A percentile compares a stretch with the other conserved stretches of the same genome.
These are phyloP conservation scores for Adoxophyes honmai DNA, from an alignment of 1,140 invertebrate genomes.

Conservation along the genomic window DNA sequence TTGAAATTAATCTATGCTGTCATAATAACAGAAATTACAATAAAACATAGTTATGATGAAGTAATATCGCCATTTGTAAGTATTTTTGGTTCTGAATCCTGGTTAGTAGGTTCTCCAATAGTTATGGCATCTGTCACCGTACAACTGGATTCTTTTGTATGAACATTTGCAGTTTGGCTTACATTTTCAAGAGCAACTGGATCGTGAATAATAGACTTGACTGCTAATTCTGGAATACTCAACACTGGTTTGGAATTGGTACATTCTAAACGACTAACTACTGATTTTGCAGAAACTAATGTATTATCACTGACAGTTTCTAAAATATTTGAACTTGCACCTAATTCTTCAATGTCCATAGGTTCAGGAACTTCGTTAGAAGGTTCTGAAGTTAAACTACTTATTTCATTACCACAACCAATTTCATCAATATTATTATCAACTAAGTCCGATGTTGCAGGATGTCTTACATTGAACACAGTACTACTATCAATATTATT, in stretches of 20 bases:
- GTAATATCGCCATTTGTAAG: background rate
- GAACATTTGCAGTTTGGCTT: background rate
- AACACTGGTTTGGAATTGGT: background rate
- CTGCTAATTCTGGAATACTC: background rate
- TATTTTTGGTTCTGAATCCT: background rate
- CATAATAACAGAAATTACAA: background rate
- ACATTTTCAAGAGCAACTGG: background rate
- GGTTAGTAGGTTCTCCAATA: background rate
- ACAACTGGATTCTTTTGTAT: too few species aligned
- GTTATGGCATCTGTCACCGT: background rate
- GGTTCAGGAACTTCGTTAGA: background rate
- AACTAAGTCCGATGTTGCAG: too few species aligned
- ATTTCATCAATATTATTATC: background rate
- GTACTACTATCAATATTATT: background rate
- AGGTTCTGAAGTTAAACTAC: background rate
- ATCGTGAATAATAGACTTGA: background rate
- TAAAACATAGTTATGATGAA: constrained; percentile 3
- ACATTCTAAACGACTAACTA: too few species aligned
- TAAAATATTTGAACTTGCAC: too few species aligned
- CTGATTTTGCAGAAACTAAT: background rate
- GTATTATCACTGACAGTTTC: background rate
- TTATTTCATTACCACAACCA: constrained; percentile 12
- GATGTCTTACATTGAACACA: too few species aligned
- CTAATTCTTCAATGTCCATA: background rate
- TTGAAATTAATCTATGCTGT: background rate